Evolutionary conservation across 2,888 invertebrate genomes (phyloP).

Genomic region (Cataglyphis albicans): DNA sequence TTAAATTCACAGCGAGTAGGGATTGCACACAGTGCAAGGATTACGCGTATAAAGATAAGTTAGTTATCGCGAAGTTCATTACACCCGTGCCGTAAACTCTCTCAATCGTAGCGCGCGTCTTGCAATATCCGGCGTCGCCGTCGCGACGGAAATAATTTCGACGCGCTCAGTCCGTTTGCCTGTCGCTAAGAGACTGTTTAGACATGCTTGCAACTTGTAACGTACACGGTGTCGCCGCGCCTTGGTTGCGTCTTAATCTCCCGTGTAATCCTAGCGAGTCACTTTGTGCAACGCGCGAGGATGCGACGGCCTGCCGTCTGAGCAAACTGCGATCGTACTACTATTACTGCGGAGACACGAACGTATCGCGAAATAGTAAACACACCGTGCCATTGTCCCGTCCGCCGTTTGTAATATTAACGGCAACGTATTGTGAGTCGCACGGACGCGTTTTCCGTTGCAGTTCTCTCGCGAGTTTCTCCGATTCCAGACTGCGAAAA

Average conservation of each 20-base stretch:
- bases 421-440: conserved; percentile 42
- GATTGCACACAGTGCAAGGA: background rate
- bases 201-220: conserved; percentile 31
- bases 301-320: conserved; percentile 34
- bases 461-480: background rate
- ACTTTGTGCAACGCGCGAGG: conserved; percentile 45
- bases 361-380: conserved; percentile 39
- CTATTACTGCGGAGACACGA: conserved; percentile 26
- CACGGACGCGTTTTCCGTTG: conserved; percentile 1
- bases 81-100: background rate
- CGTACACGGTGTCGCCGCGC: conserved; percentile 3
- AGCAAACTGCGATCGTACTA: conserved; percentile 49
- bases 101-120: conserved; percentile 16
- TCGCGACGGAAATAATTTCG: conserved; percentile 48
- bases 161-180: conserved; percentile 48
- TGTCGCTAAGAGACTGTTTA: conserved; percentile 29
- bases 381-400: conserved; percentile 36
- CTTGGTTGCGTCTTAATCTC: conserved; percentile 55
- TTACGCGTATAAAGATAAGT: conserved; percentile 16
- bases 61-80: conserved; percentile 11
- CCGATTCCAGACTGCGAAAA: background rate
- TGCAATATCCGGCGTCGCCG: conserved; percentile 46
- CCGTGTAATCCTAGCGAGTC: conserved; percentile 51
- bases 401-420: conserved; percentile 41
- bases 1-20: background rate